Base-by-base conservation (phyloP, 2,113 vertebrate genomes). In the Anoura caudifer region DNA sequence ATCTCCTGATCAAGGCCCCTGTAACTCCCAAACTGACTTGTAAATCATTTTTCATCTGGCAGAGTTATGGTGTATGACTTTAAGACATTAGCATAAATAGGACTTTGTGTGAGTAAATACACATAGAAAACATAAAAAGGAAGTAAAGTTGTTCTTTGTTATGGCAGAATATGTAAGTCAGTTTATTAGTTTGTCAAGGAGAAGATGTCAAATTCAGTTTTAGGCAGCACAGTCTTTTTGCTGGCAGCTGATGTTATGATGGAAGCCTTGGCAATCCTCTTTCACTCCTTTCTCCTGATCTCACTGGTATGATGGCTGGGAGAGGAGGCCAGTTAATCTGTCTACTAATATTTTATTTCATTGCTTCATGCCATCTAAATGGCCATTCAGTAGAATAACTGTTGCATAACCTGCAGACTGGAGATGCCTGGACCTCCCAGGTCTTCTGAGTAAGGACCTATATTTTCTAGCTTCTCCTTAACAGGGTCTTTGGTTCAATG, bases 171-270 rank as follows among this genome's bases (percentile, higher is more conserved):
- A 70, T 83, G 95, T 65, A 20, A 11, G 76, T 96, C 93, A 90
- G 90, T 96, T 59, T 61, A 94, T 97, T 98, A 97, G 70, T 92
- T 95, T 98, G 96, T 98, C 96, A 98, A 63, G 38, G 70, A 90
- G 69, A 61, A 56, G 33, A 83, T 98, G 96, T 98, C 97, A 98
- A 94, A 93, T 75, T 92, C 63, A 77, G 79, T 83, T 97, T 97
- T 94, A 0, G 0, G 56, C 65, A 96, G 77, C 50, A 24, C 38
- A 86, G 84, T 95, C 95, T 97, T 97, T n/a, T 82, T 96, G 82
- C 92, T 97, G 95, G 54, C 94, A 86, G 98, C 97, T 98, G 96
- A 97, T 95, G 77, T 73, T 87, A 87, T 95, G 92, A 95, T 91
- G 81, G 94, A 84, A 80, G 97, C 90, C 91, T 87, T 95, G 84